A percentile compares a stretch with the other conserved stretches of the same genome.
phyloP scores from a whole-genome alignment of 2,113 vertebrate species.

The Platysternon megacephalum region DNA sequence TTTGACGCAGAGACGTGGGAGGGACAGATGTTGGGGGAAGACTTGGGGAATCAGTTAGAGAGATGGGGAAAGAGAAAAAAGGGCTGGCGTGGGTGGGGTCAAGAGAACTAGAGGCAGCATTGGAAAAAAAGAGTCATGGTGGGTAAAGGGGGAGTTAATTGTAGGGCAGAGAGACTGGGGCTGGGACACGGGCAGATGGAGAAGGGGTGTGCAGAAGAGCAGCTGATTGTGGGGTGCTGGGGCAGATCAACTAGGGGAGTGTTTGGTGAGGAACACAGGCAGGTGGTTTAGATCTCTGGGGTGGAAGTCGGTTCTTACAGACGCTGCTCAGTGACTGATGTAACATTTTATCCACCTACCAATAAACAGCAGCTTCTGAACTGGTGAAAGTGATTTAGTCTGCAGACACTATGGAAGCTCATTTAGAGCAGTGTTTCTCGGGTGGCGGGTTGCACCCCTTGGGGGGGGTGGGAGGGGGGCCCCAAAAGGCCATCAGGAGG shows the following conservation, averaged over 20 bases:
- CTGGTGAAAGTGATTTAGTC: neutral
- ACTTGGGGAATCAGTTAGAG: neutral
- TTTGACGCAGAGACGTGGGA: fast-evolving
- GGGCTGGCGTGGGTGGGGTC: neutral
- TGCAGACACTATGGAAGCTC: neutral
- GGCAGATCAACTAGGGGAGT: neutral
- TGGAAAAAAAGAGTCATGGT: neutral
- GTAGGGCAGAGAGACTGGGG: neutral
- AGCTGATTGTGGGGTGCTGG: neutral
- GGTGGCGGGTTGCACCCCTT: too few species aligned
- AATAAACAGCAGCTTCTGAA: neutral
- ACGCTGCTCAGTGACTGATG: neutral
- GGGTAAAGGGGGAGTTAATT: neutral
- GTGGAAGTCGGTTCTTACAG: fast-evolving
- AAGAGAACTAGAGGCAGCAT: neutral
- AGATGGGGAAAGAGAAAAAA: neutral
- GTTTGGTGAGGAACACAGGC: neutral
- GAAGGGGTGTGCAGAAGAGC: neutral
- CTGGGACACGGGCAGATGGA: neutral
- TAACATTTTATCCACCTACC: neutral
- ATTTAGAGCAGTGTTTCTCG: neutral
- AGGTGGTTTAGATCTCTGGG: neutral
- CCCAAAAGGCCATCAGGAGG: neutral
- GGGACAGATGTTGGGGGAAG: neutral
- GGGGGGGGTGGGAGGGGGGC: too few species aligned